Evolutionary conservation across 2,797 vertebrate genomes (phyloP), one percentile per base, ranked within the genome.

Genomic region (Alouatta caraya): DNA sequence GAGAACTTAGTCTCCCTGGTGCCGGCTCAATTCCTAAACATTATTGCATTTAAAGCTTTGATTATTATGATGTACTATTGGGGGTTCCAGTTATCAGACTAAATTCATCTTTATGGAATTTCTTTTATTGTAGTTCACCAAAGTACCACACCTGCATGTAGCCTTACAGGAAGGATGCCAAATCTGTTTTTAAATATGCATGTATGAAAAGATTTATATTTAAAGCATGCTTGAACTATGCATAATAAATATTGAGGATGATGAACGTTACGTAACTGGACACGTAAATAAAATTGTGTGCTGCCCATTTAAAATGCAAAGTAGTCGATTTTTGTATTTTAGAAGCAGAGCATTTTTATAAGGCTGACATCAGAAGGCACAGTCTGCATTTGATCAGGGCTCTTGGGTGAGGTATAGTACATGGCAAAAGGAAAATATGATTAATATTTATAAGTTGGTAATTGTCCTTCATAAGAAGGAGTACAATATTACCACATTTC

Each of bases 1-100:
- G 85, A 96, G 96, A 97, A 98, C 96, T 98, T 98, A 94, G 98
- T 94, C 97, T 98, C 97, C 98, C 98, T 98, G 98, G 98, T 98
- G 98, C 98, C 98, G 96, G 95, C 87, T 98, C 98, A 97, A 96
- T 98, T 98, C 96, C 97, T 98, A 90, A 97, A 98, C 97, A 97
- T 96, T 97, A 97, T 96, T 98, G 96, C 96, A 97, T 97, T 98
- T 98, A 98, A 98, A 98, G 94, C 92, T 98, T 97, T 98, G 98
- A 98, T 98, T 98, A 98, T 98, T 97, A 95, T 97, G 96, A 97
- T 98, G 89, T 93, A 87, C 92, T 97, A 73, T 19, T 94, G 96
- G 97, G 92, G 57, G 50, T 95, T 98, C 97, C 10, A 26, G 82
- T 96, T 98, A 95, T 96, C 81, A 87, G 94, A 94, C 97, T 95